Evolutionary conservation across 1,140 invertebrate species (phyloP), one percentile per base, ranked within the genome.

Genomic region (Phymastichus coffea): DNA sequence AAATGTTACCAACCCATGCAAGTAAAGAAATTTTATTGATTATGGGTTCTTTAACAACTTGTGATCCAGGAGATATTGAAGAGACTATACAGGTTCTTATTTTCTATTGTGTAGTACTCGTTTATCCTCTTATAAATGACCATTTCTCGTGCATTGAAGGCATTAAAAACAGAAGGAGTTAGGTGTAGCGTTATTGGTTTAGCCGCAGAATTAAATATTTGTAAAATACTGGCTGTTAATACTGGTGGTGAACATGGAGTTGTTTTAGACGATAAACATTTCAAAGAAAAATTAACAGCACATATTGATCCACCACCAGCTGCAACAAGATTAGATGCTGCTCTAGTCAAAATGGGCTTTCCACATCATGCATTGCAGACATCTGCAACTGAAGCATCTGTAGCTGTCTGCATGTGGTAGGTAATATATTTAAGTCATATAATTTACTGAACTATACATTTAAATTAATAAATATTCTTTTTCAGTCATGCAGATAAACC

Each of bases 181-280:
- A 81, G 94, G 46, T 96, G 93, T 78, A 98, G 95, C 23, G 90
- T 99, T 0, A 94, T 99, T 68, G 94, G 94, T 28, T 76, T 99
- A 20, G 89, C 94, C 17, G 97, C 96, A n/a, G 97, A 99, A 83
- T 88, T 99, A 3, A 85, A 89, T 64, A 87, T 98, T 17, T 97
- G 93, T 77, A 89, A 90, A 69, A 85, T 86, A 69, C 79, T 99
- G 49, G 89, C 91, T 48, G 85, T 87, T 67, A 85, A 90, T 66
- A 99, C 97, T 10, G 86, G 88, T 63, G 94, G 93, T 56, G 83
- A 85, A 56, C 95, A 95, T 77, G 87, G 87, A 71, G 90, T 97
- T 63, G 90, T 94, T 26, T 73, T 99, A 14, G 96, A 99, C 75
- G 95, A 98, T 74, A 81, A 84, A 57, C 95, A 99, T 82, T 96